phyloP scores from a whole-genome alignment of 2,797 vertebrate genomes.

The Megaceryle alcyon region DNA sequence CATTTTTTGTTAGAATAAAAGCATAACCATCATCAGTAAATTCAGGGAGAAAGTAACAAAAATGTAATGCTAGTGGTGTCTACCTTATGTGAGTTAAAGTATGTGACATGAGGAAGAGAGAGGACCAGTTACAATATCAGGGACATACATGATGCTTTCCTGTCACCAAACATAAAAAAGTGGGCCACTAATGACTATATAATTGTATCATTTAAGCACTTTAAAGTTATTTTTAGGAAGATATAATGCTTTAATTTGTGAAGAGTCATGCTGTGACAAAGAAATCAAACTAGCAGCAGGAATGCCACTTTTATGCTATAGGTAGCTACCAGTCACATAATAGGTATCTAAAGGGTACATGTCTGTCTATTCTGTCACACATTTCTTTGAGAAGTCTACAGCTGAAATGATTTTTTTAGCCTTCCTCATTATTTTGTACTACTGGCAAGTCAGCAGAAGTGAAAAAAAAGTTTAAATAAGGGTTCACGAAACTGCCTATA shows the following conservation, averaged over 20 bases:
- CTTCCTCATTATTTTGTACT: neutral
- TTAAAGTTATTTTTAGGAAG: neutral
- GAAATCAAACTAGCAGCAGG: neutral
- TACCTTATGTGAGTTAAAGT: neutral
- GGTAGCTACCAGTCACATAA: neutral
- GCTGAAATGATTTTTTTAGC: neutral
- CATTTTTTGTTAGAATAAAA: neutral
- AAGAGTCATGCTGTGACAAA: neutral
- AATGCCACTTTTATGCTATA: neutral
- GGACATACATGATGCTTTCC: neutral
- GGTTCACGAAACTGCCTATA: neutral
- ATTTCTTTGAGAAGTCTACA: neutral
- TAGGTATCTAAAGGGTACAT: neutral
- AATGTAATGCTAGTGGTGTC: neutral
- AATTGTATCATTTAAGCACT: neutral
- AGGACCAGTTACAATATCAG: rapidly evolving
- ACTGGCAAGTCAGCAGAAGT: neutral
- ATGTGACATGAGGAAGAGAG: neutral
- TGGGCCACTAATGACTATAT: neutral
- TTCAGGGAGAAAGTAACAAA: neutral
- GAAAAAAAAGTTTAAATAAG: conserved; percentile 3
- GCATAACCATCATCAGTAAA: neutral
- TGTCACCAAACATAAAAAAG: neutral
- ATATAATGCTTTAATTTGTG: neutral
- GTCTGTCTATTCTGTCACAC: neutral